Percentiles rank a stretch among this genome's conserved stretches.
phyloP scores from a whole-genome alignment of 2,888 invertebrate genomes.

The Spilosoma lubricipeda region DNA sequence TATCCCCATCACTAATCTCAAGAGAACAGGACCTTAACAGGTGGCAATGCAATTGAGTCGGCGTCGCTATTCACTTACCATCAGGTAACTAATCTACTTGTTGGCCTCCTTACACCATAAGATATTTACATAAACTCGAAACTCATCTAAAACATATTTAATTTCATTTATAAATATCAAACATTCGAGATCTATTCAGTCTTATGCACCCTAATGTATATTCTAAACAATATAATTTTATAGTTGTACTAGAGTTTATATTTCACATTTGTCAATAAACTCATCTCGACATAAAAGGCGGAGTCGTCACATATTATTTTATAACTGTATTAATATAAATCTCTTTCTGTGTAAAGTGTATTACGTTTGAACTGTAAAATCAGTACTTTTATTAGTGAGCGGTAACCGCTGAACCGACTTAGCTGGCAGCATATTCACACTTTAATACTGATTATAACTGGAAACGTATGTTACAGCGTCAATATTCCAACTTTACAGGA shows the following conservation, averaged over 20 bases:
- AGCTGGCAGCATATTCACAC: slow-evolving; percentile 20
- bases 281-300: slow-evolving; percentile 6
- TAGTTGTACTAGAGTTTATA: slow-evolving; percentile 3
- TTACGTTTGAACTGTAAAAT: slow-evolving; percentile 33
- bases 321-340: slow-evolving; percentile 28
- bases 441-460: slow-evolving; percentile 35
- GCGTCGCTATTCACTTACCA: too few relatives aligned
- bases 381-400: slow-evolving; percentile 28
- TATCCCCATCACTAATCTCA: too few relatives aligned
- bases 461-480: slow-evolving; percentile 32
- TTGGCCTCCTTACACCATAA: too few relatives aligned
- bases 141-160: not conserved
- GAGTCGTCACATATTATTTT: not conserved
- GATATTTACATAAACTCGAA: not conserved
- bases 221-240: not conserved
- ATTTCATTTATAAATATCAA: not conserved
- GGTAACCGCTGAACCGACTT: slow-evolving; percentile 31
- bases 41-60: too few relatives aligned
- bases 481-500: slow-evolving; percentile 29
- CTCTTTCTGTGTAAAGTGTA: slow-evolving; percentile 29
- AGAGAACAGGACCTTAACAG: too few relatives aligned
- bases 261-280: slow-evolving; percentile 14
- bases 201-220: not conserved
- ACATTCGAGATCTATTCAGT: not conserved
- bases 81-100: too few relatives aligned